phyloP scores from a whole-genome alignment of 53 echinoderm and acorn worm genomes.

The Astropecten irregularis region DNA sequence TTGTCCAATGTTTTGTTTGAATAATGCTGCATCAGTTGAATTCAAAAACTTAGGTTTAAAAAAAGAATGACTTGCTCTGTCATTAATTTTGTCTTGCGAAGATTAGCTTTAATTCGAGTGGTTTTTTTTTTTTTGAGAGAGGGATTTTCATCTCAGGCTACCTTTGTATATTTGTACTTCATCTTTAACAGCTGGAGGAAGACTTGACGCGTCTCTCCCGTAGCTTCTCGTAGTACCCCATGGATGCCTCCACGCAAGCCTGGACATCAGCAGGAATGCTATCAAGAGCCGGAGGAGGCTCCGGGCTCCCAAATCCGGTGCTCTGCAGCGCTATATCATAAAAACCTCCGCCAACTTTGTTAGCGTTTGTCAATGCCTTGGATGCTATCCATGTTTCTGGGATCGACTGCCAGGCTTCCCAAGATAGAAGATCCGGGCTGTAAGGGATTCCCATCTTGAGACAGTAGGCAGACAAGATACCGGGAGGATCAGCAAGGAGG shows the following conservation, averaged over 20 bases:
- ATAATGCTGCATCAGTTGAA: too few species aligned
- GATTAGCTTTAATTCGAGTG: too few species aligned
- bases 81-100: too few species aligned
- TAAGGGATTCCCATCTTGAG: conserved; percentile 11
- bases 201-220: conserved; percentile 4
- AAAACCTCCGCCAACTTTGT: background rate
- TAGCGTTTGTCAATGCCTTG: background rate
- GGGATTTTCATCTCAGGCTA: too few species aligned
- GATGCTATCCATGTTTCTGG: background rate
- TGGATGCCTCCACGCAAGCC: conserved; percentile 10
- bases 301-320: background rate
- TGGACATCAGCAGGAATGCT: conserved; percentile 24
- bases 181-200: too few species aligned
- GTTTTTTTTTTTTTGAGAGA: too few species aligned
- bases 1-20: too few species aligned
- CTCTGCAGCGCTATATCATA: background rate
- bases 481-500: conserved; percentile 3
- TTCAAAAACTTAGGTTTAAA: too few species aligned
- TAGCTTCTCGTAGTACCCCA: conserved; percentile 35
- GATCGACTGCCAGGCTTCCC: background rate
- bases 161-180: too few species aligned
- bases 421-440: conserved; percentile 3
- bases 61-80: too few species aligned
- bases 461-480: conserved; percentile 21
- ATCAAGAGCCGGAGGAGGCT: conserved; percentile 3